Conservation (phyloP, 2,888 invertebrate species). For the Urechis unicinctus region DNA sequence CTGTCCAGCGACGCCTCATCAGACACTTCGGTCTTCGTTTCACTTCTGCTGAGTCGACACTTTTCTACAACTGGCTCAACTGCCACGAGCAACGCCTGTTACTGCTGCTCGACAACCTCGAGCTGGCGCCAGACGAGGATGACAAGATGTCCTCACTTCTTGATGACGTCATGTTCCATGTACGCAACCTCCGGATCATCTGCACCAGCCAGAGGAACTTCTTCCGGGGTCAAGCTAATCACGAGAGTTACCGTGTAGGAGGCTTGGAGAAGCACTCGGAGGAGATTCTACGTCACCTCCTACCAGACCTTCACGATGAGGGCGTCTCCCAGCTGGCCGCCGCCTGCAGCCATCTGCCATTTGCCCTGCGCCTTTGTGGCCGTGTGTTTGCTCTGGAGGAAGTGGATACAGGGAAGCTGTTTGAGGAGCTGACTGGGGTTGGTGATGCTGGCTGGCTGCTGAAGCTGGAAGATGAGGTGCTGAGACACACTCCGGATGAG, state of each 20-base stretch:
- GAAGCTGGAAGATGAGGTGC: background rate
- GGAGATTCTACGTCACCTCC: conserved; percentile 10
- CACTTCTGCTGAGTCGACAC: conserved; percentile 3
- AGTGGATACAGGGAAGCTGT: conserved; percentile 11
- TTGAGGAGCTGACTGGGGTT: conserved; percentile 5
- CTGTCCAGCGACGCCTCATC: conserved; percentile 7
- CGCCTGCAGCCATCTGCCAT: conserved; percentile 11
- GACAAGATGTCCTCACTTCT: conserved; percentile 5
- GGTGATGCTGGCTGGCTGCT: background rate
- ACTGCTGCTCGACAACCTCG: conserved; percentile 20
- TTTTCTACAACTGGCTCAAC: conserved; percentile 18
- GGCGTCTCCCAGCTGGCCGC: conserved; percentile 9
- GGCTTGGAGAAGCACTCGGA: conserved; percentile 7
- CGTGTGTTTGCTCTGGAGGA: conserved; percentile 8
- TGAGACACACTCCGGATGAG: background rate
- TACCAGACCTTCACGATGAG: conserved; percentile 18
- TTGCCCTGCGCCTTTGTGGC: conserved; percentile 10
- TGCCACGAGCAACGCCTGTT: conserved; percentile 15
- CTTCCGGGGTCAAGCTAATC: conserved; percentile 3
- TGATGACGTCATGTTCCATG: conserved; percentile 11
- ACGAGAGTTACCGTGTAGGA: conserved; percentile 10
- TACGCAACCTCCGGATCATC: conserved; percentile 12
- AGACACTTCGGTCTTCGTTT: conserved; percentile 13
- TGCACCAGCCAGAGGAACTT: conserved; percentile 11
- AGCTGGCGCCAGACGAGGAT: conserved; percentile 8